Evolutionary conservation across 2,113 vertebrate genomes (phyloP).

Genomic region (Manacus vitellinus): DNA sequence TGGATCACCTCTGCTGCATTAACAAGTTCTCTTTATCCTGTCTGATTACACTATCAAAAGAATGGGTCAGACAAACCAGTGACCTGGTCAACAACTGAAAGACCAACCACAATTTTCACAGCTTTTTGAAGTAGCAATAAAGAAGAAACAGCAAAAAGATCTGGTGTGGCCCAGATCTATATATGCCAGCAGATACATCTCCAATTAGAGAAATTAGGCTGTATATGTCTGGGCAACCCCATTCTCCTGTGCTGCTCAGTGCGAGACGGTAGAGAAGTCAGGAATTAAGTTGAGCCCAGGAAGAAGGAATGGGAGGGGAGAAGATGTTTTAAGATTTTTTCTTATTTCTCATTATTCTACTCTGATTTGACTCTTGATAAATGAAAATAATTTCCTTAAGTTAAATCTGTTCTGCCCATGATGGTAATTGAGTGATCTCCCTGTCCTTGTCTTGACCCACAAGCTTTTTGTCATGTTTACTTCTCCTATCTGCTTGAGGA

Average conservation of each 20-base stretch:
- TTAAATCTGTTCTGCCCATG: neutral
- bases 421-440: neutral
- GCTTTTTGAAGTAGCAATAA: neutral
- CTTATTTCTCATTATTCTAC: neutral
- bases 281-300: neutral
- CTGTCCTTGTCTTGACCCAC: neutral
- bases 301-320: neutral
- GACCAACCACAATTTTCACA: neutral
- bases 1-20: neutral
- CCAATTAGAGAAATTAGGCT: neutral
- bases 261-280: neutral
- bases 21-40: neutral
- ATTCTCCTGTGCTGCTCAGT: fast-evolving
- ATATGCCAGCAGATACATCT: neutral
- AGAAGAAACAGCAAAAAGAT: neutral
- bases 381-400: neutral
- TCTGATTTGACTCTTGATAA: neutral
- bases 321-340: neutral
- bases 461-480: neutral
- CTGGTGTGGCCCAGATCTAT: neutral
- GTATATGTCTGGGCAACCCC: neutral
- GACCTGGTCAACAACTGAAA: neutral
- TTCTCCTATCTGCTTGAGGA: neutral
- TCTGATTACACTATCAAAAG: neutral
- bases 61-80: neutral